Evolutionary conservation across 2,888 invertebrate species (phyloP).

Genomic region (Aleiodes alternator): DNA sequence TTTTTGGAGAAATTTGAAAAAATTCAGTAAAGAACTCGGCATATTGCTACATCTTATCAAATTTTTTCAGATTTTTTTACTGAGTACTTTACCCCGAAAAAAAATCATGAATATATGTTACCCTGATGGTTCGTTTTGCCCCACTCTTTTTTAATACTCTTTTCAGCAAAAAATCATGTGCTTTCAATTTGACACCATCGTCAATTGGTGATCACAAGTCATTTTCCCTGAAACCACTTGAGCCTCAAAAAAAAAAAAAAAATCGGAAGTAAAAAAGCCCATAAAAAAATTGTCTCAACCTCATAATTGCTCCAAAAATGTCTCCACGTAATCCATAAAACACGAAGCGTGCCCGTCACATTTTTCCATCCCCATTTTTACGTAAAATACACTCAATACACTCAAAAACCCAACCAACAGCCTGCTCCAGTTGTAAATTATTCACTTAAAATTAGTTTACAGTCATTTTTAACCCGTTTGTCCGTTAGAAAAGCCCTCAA

Average conservation of each 20-base stretch:
- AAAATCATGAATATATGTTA: no score
- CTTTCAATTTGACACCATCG: no score
- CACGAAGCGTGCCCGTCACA: slow-evolving; percentile 32
- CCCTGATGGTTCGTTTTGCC: no score
- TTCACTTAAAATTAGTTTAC: slow-evolving; percentile 61
- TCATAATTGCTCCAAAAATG: background rate
- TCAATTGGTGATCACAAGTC: no score
- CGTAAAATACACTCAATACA: slow-evolving; percentile 56
- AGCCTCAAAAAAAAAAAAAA: background rate
- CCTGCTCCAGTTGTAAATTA: slow-evolving; percentile 68
- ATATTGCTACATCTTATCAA: no score
- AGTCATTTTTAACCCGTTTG: slow-evolving; percentile 64
- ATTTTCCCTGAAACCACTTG: no score
- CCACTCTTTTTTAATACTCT: no score
- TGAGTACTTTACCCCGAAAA: no score
- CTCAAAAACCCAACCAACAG: slow-evolving; percentile 42
- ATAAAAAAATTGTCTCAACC: slow-evolving; percentile 13
- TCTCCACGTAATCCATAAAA: slow-evolving; percentile 5
- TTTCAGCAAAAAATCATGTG: no score
- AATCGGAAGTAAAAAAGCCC: slow-evolving; percentile 5
- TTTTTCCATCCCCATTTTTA: slow-evolving; percentile 58
- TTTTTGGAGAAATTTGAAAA: no score
- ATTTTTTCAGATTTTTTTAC: no score
- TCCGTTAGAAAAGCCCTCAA: slow-evolving; percentile 51
- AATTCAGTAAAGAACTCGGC: no score